These are phyloP conservation scores for Odontomyia ornata DNA, from an alignment of 2,888 invertebrate species.

Conservation along the genomic window DNA sequence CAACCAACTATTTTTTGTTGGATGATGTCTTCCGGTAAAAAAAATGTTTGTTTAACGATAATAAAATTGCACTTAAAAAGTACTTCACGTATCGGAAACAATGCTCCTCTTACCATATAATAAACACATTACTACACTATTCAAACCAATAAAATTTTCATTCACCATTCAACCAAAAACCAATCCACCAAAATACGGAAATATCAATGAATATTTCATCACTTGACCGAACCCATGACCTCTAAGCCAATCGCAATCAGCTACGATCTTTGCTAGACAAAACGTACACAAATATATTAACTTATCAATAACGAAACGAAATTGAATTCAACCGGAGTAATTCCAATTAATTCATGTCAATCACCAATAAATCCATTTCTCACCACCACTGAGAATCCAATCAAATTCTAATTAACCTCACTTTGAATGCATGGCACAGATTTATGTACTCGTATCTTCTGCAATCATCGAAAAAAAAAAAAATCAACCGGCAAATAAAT, in stretches of 20 bases:
- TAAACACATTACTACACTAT: no score
- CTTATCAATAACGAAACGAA: neutral
- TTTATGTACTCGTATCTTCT: neutral
- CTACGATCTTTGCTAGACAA: no score
- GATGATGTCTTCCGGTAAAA: no score
- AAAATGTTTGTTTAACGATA: no score
- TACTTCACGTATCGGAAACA: no score
- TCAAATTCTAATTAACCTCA: slow-evolving; percentile 15
- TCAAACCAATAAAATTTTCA: no score
- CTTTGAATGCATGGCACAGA: slow-evolving; percentile 6
- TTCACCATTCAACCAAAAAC: no score
- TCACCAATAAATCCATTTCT: slow-evolving; percentile 13
- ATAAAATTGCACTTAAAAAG: no score
- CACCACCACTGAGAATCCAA: neutral
- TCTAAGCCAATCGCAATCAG: neutral
- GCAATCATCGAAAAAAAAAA: neutral
- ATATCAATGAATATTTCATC: neutral
- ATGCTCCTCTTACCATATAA: no score
- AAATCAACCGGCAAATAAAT: neutral
- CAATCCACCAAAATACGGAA: neutral
- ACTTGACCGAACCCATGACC: neutral
- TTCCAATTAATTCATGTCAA: slow-evolving; percentile 9
- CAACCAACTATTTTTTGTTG: no score
- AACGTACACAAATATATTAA: neutral
- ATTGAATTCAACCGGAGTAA: neutral